phyloP scores from a whole-genome alignment of 2,888 invertebrate species.

The Mermis nigrescens region DNA sequence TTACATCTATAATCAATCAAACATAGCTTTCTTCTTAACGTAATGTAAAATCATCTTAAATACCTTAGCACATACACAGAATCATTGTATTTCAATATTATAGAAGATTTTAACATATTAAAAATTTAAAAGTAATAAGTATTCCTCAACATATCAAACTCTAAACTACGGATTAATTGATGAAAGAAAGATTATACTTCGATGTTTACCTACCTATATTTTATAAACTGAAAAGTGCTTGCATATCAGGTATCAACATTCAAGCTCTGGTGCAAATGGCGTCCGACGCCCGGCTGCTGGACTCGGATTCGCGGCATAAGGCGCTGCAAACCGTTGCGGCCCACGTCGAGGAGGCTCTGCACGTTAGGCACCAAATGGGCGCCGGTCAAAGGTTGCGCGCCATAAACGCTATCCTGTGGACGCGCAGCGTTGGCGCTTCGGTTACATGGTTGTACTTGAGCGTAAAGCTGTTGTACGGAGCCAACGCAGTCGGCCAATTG shows the following conservation, averaged over 20 bases:
- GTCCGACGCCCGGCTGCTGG: conserved; percentile 29
- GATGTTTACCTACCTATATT: no score
- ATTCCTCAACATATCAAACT: no score
- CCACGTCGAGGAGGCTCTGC: conserved; percentile 31
- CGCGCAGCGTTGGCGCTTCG: conserved; percentile 29
- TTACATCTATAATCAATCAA: no score
- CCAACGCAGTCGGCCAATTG: conserved; percentile 31
- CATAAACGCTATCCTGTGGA: conserved; percentile 29
- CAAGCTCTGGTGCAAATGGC: conserved; percentile 33
- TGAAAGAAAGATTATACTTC: no score
- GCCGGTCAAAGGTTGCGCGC: conserved; percentile 16
- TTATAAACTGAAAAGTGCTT: no score
- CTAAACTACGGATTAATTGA: no score
- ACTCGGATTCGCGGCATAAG: conserved; percentile 25
- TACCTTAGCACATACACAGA: no score
- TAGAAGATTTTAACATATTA: no score
- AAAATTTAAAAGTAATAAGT: no score
- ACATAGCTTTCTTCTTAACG: no score
- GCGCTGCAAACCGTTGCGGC: conserved; percentile 30
- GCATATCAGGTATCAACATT: conserved; percentile 31
- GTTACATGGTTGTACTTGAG: conserved; percentile 27
- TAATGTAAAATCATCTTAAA: no score
- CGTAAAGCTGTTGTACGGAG: conserved; percentile 28
- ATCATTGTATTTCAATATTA: no score
- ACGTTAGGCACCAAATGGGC: conserved; percentile 26